Evolutionary conservation across 2,113 vertebrate species (phyloP), one percentile per base, ranked within the genome.

Genomic region (Zeus faber): DNA sequence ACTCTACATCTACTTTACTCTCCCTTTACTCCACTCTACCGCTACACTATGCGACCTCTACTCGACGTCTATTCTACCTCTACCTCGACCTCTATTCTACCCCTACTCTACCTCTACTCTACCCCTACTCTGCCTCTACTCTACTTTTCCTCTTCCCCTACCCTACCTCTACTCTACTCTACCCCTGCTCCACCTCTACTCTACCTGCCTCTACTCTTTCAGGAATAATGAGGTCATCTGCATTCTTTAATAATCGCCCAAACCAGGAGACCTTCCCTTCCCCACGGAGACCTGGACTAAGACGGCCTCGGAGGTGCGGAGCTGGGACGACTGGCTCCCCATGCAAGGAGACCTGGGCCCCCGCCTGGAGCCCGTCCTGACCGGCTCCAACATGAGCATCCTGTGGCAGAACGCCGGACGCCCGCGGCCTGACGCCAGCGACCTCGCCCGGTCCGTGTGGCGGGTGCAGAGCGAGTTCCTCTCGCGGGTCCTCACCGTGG

Each of bases 281-380:
- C 70, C 62, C 37, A 91, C 89, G 0, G 84, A 80, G 50, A 60
- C 84, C 41, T 96, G 94, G 94, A 81, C 83, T 1, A 89, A 77
- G 46, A 53, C 83, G 0, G 6, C 74, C 1, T 0, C 17, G n/a
- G 85, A 86, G 0, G 83, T 95, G 50, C 79, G 69, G 51, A 80
- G 67, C 59, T 95, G 93, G 95, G 85, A 92, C 2, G 88, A 92
- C 71, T 99, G 95, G 94, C 91, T 96, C 49, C 83, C 86, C 50
- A 92, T 95, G 91, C 91, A 92, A 64, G 83, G 43, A 0, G 82
- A 88, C 52, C 77, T 95, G 59, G 84, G 86, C 1, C 49, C 87
- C 17, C 82, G 80, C 20, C 74, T 98, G 49, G 78, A 79, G 0
- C 9, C 80, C 37, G 66, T 95, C 39, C 23, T 94, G 69, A 61